A percentile compares a stretch with the other conserved stretches of the same genome.
These are phyloP conservation scores for Neuroterus valhalla DNA, from an alignment of 1,140 invertebrate genomes.

Conservation along the genomic window DNA sequence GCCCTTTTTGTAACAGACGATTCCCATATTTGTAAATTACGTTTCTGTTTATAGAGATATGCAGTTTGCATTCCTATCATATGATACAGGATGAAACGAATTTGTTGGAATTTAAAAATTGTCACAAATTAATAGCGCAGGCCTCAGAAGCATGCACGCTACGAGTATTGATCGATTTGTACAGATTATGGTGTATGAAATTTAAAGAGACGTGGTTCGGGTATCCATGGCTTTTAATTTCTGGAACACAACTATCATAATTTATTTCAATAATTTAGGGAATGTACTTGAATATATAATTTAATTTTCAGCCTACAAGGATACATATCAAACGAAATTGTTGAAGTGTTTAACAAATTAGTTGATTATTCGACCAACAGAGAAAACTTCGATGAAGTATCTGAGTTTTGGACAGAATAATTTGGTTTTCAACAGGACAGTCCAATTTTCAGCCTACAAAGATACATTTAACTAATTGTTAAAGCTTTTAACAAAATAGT, in stretches of 20 bases:
- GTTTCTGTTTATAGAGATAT: conserved; percentile 4
- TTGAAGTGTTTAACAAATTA: no score
- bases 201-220: not conserved
- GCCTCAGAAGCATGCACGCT: not conserved
- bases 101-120: conserved; percentile 19
- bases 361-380: no score
- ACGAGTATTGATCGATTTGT: not conserved
- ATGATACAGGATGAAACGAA: not conserved
- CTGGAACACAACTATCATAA: not conserved
- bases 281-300: not conserved
- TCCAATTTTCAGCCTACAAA: no score
- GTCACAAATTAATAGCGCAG: conserved; percentile 12
- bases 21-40: conserved; percentile 3
- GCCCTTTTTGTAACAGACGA: conserved; percentile 1
- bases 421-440: no score
- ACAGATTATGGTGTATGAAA: conserved; percentile 22
- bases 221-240: not conserved
- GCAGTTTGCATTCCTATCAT: conserved; percentile 6
- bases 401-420: no score
- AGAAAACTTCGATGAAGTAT: no score
- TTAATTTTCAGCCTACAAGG: no score
- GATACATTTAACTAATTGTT: no score
- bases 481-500: no score
- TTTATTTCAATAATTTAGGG: not conserved
- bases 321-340: no score